A percentile compares a stretch with the other conserved stretches of the same genome.
phyloP scores from a whole-genome alignment of 2,113 vertebrate genomes.

The Petrocephalus zakoni region DNA sequence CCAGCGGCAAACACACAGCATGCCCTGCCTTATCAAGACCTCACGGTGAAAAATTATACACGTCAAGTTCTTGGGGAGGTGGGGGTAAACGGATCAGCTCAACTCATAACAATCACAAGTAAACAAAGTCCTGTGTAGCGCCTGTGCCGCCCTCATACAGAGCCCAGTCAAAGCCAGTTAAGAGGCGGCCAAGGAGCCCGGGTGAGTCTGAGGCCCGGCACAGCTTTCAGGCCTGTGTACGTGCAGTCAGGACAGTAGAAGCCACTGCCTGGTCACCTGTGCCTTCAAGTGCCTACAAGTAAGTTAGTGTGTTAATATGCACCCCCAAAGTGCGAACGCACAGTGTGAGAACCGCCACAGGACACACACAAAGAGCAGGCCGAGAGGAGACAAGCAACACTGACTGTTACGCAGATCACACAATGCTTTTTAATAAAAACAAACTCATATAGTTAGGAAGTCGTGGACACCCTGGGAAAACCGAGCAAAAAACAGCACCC shows the following conservation, averaged over 20 bases:
- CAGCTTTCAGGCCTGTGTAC: neutral
- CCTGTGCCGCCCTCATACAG: neutral
- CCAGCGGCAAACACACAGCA: neutral
- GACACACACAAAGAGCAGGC: neutral
- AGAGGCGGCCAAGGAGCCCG: neutral
- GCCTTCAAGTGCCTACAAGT: neutral
- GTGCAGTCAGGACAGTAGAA: neutral
- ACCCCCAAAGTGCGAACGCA: neutral
- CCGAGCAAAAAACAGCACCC: conserved; percentile 61
- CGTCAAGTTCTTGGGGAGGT: neutral
- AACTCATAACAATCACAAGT: neutral
- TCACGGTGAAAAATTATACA: neutral
- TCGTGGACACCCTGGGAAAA: conserved; percentile 27
- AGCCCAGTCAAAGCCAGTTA: neutral
- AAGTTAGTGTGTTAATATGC: conserved; percentile 7
- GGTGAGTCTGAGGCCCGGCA: neutral
- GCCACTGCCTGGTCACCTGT: neutral
- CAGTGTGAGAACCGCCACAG: neutral
- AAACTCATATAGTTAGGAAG: neutral
- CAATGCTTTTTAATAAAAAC: conserved; percentile 1
- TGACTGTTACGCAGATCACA: neutral
- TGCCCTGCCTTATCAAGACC: neutral
- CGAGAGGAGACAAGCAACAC: neutral
- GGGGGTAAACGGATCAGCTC: neutral
- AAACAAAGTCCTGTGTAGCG: neutral